A percentile compares a stretch with the other conserved stretches of the same genome.
phyloP scores from a whole-genome alignment of 2,113 vertebrate genomes.

The Antennarius striatus region DNA sequence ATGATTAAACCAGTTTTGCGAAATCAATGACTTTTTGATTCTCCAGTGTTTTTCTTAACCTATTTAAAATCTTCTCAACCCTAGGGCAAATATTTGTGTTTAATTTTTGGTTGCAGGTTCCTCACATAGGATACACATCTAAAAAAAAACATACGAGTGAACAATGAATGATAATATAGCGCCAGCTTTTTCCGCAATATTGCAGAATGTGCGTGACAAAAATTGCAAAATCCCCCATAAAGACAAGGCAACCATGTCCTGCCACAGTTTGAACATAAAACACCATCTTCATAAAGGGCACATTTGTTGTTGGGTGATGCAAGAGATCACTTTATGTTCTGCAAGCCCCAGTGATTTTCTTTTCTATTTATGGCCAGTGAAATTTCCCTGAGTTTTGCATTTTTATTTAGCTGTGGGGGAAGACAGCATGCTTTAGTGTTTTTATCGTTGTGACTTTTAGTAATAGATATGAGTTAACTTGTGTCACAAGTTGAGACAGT shows the following conservation, averaged over 20 bases:
- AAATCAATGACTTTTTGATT: neutral
- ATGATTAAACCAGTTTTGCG: neutral
- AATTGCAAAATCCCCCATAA: neutral
- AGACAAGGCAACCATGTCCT: neutral
- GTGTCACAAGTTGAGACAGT: neutral
- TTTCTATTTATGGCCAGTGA: neutral
- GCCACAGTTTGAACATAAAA: neutral
- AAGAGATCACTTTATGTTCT: neutral
- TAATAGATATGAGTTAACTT: neutral
- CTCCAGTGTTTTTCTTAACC: neutral
- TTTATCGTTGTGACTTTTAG: neutral
- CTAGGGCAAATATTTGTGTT: no score
- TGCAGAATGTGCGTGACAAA: neutral
- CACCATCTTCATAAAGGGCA: neutral
- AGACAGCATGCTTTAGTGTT: neutral
- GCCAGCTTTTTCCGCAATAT: neutral
- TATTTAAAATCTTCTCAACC: no score
- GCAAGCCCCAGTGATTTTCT: no score
- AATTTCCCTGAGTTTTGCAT: neutral
- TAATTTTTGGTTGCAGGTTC: no score
- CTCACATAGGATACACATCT: no score
- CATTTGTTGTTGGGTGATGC: neutral
- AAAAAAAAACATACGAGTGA: no score
- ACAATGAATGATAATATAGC: neutral
- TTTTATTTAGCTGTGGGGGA: neutral